Evolutionary conservation across 2,888 invertebrate species (phyloP).

Genomic region (Chironomus tentans): DNA sequence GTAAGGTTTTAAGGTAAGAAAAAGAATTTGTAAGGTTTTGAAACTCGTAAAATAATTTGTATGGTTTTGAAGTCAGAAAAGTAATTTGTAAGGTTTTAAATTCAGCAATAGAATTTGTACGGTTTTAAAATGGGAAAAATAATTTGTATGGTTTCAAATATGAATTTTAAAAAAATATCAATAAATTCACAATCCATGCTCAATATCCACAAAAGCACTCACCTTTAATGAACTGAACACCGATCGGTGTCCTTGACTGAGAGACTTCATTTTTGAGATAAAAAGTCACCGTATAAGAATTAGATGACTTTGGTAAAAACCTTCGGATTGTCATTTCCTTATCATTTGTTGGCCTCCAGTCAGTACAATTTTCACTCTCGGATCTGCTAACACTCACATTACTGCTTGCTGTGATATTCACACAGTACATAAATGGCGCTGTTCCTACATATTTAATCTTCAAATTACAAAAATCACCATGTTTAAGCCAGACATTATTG

Average conservation of each 20-base stretch:
- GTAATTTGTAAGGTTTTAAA: no score
- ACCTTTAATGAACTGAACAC: constrained; percentile 76
- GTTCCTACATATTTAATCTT: constrained; percentile 67
- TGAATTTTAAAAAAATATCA: no score
- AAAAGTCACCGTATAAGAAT: constrained; percentile 66
- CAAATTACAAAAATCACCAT: constrained; percentile 65
- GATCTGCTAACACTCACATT: constrained; percentile 32
- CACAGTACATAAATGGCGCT: constrained; percentile 62
- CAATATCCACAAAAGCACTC: no score
- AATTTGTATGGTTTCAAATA: no score
- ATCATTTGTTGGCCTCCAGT: constrained; percentile 38
- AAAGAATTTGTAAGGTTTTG: no score
- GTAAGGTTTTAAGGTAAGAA: no score
- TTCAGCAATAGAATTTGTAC: no score
- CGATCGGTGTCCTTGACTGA: constrained; percentile 56
- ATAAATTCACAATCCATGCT: no score
- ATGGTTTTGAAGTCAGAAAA: no score
- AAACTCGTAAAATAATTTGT: no score
- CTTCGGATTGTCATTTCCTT: constrained; percentile 57
- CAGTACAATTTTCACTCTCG: constrained; percentile 52
- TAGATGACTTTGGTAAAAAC: constrained; percentile 56
- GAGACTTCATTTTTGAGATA: constrained; percentile 70
- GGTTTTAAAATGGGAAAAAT: no score
- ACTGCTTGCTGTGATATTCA: constrained; percentile 46
- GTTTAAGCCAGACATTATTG: constrained; percentile 74